Conservation (phyloP, 2,113 vertebrate species). For the Anser brachyrhynchus region DNA sequence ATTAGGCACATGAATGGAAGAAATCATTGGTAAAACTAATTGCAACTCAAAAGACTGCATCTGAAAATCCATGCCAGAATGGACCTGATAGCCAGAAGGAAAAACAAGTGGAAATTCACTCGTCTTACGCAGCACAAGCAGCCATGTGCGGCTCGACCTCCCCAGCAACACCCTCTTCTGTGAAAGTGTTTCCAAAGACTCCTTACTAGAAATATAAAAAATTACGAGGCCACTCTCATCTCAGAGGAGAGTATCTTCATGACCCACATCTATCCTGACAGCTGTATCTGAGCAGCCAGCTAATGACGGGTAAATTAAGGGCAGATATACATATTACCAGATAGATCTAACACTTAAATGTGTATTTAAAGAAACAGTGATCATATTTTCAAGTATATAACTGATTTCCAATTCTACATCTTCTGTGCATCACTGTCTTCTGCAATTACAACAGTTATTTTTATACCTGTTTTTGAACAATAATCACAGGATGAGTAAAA, state of each 20-base stretch:
- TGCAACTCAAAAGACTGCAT: neutral
- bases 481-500: neutral
- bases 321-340: neutral
- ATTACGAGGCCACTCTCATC: neutral
- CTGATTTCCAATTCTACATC: neutral
- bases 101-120: neutral
- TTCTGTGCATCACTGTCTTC: constrained; percentile 19
- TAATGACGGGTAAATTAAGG: neutral
- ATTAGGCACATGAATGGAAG: neutral
- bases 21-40: neutral
- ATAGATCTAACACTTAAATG: neutral
- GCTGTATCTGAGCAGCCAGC: neutral
- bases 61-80: neutral
- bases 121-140: neutral
- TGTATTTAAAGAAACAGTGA: neutral
- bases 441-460: neutral
- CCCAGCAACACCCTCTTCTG: neutral
- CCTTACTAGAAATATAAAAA: fast-evolving
- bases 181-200: neutral
- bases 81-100: fast-evolving
- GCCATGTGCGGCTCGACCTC: fast-evolving
- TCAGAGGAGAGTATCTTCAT: neutral
- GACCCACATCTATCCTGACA: neutral
- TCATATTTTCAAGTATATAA: neutral
- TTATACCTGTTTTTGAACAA: neutral